phyloP scores from a whole-genome alignment of 2,797 vertebrate genomes.

The Eremophila alpestris region DNA sequence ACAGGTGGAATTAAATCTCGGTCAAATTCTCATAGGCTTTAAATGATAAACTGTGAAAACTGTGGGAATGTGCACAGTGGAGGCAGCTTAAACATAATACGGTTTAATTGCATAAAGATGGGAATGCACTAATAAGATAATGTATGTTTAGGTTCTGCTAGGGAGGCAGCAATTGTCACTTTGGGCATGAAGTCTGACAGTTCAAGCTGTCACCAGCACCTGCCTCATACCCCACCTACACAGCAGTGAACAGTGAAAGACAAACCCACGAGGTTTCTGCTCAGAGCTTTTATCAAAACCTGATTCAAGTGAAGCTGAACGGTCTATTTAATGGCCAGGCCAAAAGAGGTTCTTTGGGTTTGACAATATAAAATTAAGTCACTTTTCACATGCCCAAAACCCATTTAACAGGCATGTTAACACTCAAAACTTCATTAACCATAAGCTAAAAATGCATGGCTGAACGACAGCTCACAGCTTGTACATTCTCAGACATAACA shows the following conservation, averaged over 20 bases:
- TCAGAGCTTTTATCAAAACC: constrained; percentile 50
- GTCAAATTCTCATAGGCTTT: background rate
- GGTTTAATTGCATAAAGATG: constrained; percentile 30
- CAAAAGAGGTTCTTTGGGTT: constrained; percentile 40
- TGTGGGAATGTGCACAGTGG: background rate
- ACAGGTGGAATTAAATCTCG: background rate
- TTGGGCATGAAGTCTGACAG: constrained; percentile 46
- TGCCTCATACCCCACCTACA: constrained; percentile 52
- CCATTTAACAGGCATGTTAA: constrained; percentile 41
- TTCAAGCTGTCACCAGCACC: constrained; percentile 61
- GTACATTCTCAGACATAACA: constrained; percentile 5
- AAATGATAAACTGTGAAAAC: constrained; percentile 6
- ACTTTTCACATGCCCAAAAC: constrained; percentile 25
- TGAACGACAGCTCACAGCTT: background rate
- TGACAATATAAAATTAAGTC: constrained; percentile 41
- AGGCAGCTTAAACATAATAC: background rate
- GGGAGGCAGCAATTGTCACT: constrained; percentile 16
- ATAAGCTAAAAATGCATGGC: constrained; percentile 18
- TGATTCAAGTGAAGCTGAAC: constrained; percentile 28
- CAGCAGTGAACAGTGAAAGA: constrained; percentile 21
- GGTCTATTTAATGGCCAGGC: constrained; percentile 25
- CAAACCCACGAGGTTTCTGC: constrained; percentile 29
- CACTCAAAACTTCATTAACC: constrained; percentile 21
- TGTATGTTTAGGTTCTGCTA: constrained; percentile 4
- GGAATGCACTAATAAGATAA: constrained; percentile 46